These are phyloP conservation scores for Sarcoramphus papa DNA, from an alignment of 2,797 vertebrate genomes.

Conservation along the genomic window DNA sequence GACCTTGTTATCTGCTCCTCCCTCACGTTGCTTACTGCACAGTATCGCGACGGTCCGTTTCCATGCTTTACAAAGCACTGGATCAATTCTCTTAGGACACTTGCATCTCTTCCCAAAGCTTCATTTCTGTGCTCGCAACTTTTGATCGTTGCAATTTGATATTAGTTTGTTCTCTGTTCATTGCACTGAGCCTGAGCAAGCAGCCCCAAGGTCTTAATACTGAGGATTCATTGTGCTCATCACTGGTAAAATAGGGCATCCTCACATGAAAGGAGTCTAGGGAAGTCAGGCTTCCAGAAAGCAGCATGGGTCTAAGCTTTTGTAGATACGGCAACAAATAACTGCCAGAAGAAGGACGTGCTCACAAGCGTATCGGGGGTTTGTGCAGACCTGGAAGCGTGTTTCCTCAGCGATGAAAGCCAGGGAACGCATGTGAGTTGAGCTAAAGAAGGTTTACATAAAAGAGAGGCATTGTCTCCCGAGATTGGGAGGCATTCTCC, in stretches of 20 bases:
- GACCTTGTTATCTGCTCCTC: background rate
- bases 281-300: background rate
- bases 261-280: background rate
- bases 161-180: background rate
- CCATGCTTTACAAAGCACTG: background rate
- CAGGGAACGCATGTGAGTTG: background rate
- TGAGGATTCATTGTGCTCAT: background rate
- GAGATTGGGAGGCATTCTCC: background rate
- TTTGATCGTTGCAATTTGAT: fast-evolving
- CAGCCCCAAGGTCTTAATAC: background rate
- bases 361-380: background rate
- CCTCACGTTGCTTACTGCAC: background rate
- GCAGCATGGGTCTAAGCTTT: background rate
- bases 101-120: background rate
- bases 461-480: background rate
- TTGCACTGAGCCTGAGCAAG: background rate
- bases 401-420: background rate
- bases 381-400: background rate
- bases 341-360: background rate
- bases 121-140: fast-evolving
- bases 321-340: background rate
- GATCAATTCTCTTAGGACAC: fast-evolving
- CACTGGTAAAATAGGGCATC: background rate
- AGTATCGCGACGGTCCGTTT: fast-evolving
- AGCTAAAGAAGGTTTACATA: background rate